These are phyloP conservation scores for Dryoscopus gambensis DNA, from an alignment of 2,113 vertebrate species.

Conservation along the genomic window DNA sequence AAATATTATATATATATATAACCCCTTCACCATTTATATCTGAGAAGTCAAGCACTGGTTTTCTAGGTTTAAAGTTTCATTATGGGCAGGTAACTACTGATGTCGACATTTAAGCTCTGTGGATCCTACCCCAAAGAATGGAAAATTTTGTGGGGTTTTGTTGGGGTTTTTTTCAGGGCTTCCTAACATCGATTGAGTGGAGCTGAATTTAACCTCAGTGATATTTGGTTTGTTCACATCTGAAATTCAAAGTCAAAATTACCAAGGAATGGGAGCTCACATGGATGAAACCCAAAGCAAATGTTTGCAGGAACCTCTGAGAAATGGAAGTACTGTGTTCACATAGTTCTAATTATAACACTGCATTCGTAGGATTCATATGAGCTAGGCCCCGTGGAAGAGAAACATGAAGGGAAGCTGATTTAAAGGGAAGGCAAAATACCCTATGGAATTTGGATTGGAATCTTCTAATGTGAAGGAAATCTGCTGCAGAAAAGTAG, in stretches of 20 bases:
- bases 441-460: slow-evolving; percentile 50
- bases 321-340: slow-evolving; percentile 68
- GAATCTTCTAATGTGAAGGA: slow-evolving; percentile 55
- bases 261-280: slow-evolving; percentile 54
- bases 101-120: not conserved
- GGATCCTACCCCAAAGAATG: not conserved
- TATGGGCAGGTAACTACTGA: not conserved
- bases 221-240: slow-evolving; percentile 34
- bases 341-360: slow-evolving; percentile 71
- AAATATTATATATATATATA: not conserved
- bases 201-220: not conserved
- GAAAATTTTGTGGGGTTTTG: not conserved
- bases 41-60: not conserved
- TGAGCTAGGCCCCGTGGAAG: slow-evolving; percentile 22
- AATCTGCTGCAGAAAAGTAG: slow-evolving; percentile 42
- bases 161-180: not conserved
- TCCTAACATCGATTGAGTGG: not conserved
- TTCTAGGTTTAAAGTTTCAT: not conserved
- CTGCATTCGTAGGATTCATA: slow-evolving; percentile 46
- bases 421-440: slow-evolving; percentile 59
- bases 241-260: slow-evolving; percentile 62
- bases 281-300: slow-evolving; percentile 69
- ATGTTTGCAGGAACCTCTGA: slow-evolving; percentile 70
- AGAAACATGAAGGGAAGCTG: slow-evolving; percentile 46
- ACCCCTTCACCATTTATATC: not conserved